Base-by-base conservation (phyloP, 1,140 invertebrate genomes). In the Ptiloglossa arizonensis region DNA sequence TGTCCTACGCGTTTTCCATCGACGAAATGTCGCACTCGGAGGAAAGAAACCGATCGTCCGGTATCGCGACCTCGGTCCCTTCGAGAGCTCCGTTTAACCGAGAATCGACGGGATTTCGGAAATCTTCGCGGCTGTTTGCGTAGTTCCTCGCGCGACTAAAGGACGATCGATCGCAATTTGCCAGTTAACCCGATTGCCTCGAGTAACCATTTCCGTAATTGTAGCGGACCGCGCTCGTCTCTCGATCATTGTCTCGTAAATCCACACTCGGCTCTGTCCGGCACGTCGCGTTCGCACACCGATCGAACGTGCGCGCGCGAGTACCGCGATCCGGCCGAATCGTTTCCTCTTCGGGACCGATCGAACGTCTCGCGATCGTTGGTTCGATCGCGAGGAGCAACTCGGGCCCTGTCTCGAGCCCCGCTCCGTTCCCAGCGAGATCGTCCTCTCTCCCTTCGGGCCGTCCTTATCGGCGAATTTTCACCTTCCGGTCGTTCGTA, bases 201-300 rank as follows among this genome's bases (percentile, higher is more conserved):
- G 69, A 79, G 75, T 66, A 76, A 79, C 56, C 77, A 70, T 77
- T 63, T 64, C 82, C 75, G 67, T 79, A 81, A 70, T 71, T 70
- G 78, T 69, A 80, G 60, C 67, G 74, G 75, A 82, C 64, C 75
- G 68, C 76, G 69, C 69, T 74, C 76, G 74, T 83, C 76, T 63
- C 77, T 74, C 64, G 82, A 81, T 82, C 82, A 79, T 82, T 59
- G 82, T 83, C 82, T 82, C 77, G 75, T 81, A 83, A 83, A 83
- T 83, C 82, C 82, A 83, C 69, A 66, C 75, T 64, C 46, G 38
- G 46, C 67, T 29, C 52, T 79, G 52, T 29, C 64, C 57, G 81
- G 57, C 82, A 83, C 82, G 82, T 83, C 81, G 82, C 50, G 74
- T 29, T 41, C 41, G 54, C 27, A 57, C 54, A 32, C 54, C 54